Evolutionary conservation across 2,113 vertebrate species (phyloP), one percentile per base, ranked within the genome.

Genomic region (Triplophysa rosa): DNA sequence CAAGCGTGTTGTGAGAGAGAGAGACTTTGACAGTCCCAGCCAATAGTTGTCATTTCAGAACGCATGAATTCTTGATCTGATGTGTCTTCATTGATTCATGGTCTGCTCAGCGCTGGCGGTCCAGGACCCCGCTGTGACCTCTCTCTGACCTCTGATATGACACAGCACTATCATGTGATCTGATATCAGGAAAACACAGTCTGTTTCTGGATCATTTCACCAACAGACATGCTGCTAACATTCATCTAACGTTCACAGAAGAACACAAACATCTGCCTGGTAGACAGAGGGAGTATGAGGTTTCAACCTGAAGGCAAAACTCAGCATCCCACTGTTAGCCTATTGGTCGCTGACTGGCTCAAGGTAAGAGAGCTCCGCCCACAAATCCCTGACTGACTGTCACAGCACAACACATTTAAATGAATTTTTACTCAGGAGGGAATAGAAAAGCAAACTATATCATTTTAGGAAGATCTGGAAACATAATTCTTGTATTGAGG

Each of bases 41-140:
- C 81, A 89, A 90, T 95, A 95, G 95, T 95, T 96, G 95, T 96
- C 94, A 94, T 93, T 94, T 94, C 91, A 91, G 91, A 92, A 92
- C 91, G 93, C 94, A 95, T 95, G 95, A 96, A 95, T 93, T 95
- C 92, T 94, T 92, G 94, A 97, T 96, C 95, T 94, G 94, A 98
- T 96, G 93, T 93, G 94, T 91, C 94, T 94, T 95, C 95, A 97
- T 97, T 95, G 96, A 96, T 96, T 97, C 94, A 92, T 93, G 92
- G 92, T 37, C 93, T 94, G 90, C 78, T 90, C 92, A 90, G 91
- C 89, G 91, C 92, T 84, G 92, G 92, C 89, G 94, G 92, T 92
- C 33, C 33, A 37, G 33, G 92, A 90, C 88, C 93, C 92, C 91
- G 69, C 86, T 86, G 67, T 90, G 89, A 71, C 89, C 90, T 90